These are phyloP conservation scores for Pterocles burchelli DNA, from an alignment of 2,113 vertebrate genomes.

Conservation along the genomic window DNA sequence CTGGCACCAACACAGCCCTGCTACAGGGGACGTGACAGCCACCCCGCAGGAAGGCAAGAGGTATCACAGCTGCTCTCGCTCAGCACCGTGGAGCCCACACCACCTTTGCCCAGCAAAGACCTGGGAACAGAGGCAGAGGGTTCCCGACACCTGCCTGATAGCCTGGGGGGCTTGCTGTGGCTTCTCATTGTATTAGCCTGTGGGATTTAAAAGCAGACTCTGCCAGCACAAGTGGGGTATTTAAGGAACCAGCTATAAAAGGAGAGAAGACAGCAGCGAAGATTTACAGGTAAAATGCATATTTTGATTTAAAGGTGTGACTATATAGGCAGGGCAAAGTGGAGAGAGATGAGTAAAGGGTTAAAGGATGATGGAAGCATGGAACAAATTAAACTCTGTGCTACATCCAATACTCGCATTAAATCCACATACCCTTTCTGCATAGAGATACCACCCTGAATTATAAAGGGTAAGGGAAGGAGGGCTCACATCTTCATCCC, in stretches of 20 bases:
- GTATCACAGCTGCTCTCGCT: not conserved
- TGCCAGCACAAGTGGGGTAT: not conserved
- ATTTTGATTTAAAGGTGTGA: not conserved
- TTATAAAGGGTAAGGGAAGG: not conserved
- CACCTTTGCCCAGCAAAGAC: not conserved
- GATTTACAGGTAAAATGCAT: not conserved
- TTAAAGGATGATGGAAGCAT: not conserved
- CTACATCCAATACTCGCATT: not conserved
- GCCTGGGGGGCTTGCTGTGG: not conserved
- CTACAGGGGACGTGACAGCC: rapidly evolving
- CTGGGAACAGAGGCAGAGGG: rapidly evolving
- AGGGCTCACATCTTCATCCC: not conserved
- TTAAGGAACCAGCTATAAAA: not conserved
- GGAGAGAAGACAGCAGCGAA: not conserved
- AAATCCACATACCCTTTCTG: not conserved
- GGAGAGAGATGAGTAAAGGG: not conserved
- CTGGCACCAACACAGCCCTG: rapidly evolving
- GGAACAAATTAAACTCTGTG: not conserved
- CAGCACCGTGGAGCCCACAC: rapidly evolving
- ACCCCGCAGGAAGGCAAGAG: not conserved
- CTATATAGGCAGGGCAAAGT: not conserved
- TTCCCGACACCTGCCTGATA: not conserved
- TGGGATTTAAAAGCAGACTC: not conserved
- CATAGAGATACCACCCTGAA: not conserved
- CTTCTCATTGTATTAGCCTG: not conserved